Evolutionary conservation across 2,797 vertebrate species (phyloP), one percentile per base, ranked within the genome.

Genomic region (Trematomus bernacchii): DNA sequence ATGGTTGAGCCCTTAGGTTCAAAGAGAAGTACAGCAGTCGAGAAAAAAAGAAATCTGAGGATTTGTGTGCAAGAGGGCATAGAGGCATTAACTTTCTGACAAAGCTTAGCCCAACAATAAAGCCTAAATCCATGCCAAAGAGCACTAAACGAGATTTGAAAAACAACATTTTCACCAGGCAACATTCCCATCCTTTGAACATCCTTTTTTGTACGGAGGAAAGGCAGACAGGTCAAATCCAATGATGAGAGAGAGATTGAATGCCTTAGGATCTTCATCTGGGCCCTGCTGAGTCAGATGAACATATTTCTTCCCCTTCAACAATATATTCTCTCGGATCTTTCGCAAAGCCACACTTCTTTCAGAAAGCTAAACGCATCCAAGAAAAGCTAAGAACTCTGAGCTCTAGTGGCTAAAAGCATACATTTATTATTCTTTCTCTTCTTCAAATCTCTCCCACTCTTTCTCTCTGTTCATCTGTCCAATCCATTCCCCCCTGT

Each of bases 71-170:
- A 77, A 80, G 83, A 86, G 82, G 84, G 82, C 80, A 89, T 73
- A 63, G 77, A 85, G 68, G 85, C 80, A 90, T 92, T 91, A 89
- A 84, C 71, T 87, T 79, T 43, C 78, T 65, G 77, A 89, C 88
- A 87, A 91, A 91, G 89, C 87, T 89, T 85, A 92, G 80, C 54
- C 76, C 60, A 63, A 89, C 86, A 90, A 91, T 89, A 77, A 91
- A 90, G 81, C 74, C 64, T 62, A 89, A 91, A 92, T 89, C 90
- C 79, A 73, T 43, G 77, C 82, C 84, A 78, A 83, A 88, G 80
- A 82, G 59, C 85, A 77, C 74, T 69, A 78, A 89, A 87, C 52
- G 42, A 90, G 79, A 88, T 85, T 83, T 84, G 53, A 87, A 85
- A 85, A 80, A 78, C 72, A 85, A 87, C 82, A 85, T 83, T 85